These are phyloP conservation scores for Ceratoteleas bidentatus DNA, from an alignment of 1,140 invertebrate species.

Conservation along the genomic window DNA sequence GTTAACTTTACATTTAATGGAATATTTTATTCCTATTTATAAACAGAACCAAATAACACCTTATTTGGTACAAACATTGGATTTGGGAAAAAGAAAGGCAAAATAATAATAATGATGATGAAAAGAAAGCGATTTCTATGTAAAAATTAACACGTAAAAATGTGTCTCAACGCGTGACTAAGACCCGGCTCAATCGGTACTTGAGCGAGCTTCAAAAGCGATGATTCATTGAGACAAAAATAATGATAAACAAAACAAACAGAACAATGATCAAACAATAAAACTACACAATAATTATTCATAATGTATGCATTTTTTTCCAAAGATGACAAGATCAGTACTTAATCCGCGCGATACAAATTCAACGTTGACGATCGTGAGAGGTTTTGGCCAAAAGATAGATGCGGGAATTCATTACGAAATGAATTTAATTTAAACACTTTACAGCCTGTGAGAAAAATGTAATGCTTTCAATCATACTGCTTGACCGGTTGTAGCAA, in stretches of 20 bases:
- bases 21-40: no score
- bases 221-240: constrained; percentile 7
- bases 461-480: constrained; percentile 76
- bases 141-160: no score
- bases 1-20: no score
- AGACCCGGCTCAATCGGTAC: no score
- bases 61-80: no score
- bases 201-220: no score
- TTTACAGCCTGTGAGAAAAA: constrained; percentile 79
- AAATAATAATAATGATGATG: no score
- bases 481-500: constrained; percentile 76
- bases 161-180: no score
- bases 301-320: constrained; percentile 64
- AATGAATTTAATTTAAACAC: constrained; percentile 81
- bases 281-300: constrained; percentile 59
- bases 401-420: constrained; percentile 73
- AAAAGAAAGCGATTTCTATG: no score
- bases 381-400: constrained; percentile 56
- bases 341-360: constrained; percentile 51
- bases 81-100: no score
- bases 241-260: constrained; percentile 10
- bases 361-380: constrained; percentile 46
- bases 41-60: no score
- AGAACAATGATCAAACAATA: constrained; percentile 55
- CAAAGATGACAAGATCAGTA: constrained; percentile 58